These are phyloP conservation scores for Noctua janthe DNA, from an alignment of 2,888 invertebrate genomes.

Conservation along the genomic window DNA sequence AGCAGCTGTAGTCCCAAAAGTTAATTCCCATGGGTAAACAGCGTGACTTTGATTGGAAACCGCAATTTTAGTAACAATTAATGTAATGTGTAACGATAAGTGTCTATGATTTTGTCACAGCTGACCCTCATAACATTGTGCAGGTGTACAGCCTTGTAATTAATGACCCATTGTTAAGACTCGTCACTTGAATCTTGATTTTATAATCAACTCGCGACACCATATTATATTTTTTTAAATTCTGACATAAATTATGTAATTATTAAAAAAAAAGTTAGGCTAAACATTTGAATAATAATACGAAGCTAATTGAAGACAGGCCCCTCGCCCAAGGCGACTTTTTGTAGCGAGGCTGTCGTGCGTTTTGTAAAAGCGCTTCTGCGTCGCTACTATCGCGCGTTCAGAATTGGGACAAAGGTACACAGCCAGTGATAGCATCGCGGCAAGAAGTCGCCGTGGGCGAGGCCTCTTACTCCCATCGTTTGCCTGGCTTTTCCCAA, in stretches of 20 bases:
- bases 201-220: constrained; percentile 13
- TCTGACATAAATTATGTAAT: background rate
- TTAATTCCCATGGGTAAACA: background rate
- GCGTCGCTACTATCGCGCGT: no score
- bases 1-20: background rate
- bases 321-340: no score
- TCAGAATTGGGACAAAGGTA: no score
- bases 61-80: background rate
- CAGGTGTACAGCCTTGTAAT: constrained; percentile 19
- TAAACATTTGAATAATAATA: background rate
- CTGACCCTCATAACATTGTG: background rate
- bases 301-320: background rate
- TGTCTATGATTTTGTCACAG: background rate
- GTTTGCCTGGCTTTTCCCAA: background rate
- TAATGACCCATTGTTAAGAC: constrained; percentile 38
- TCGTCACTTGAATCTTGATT: background rate
- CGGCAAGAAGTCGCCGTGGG: no score
- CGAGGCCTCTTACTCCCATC: background rate
- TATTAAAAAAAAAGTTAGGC: background rate
- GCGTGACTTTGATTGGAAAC: background rate
- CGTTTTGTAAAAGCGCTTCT: no score
- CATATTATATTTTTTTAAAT: background rate
- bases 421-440: no score
- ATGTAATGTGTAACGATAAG: background rate
- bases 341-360: no score